Evolutionary conservation across 2,113 vertebrate genomes (phyloP).

Genomic region (Cynocephalus volans): DNA sequence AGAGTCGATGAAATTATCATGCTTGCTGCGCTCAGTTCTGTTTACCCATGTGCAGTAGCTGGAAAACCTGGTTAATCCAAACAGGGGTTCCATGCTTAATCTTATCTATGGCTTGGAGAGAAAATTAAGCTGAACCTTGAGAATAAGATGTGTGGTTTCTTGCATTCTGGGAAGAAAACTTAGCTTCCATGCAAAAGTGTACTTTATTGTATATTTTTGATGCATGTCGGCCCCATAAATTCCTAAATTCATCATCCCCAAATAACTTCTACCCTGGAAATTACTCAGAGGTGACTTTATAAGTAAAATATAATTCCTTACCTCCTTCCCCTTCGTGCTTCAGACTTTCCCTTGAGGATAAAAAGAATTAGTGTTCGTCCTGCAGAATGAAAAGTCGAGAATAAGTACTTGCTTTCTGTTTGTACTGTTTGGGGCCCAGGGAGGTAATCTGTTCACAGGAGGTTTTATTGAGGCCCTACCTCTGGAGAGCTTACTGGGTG

Average conservation of each 20-base stretch:
- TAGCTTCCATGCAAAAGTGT: neutral
- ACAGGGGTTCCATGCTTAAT: accelerated
- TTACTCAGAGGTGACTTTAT: neutral
- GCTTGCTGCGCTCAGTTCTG: neutral
- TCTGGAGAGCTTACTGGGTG: neutral
- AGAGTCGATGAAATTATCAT: neutral
- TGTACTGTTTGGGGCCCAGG: neutral
- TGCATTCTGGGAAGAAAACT: neutral
- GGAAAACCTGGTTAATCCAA: neutral
- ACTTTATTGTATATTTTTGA: neutral
- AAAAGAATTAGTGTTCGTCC: neutral
- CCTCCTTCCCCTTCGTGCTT: neutral
- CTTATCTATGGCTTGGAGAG: neutral
- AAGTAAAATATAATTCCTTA: neutral
- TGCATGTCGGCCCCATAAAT: neutral
- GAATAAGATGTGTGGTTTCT: neutral
- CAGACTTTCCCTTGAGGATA: neutral
- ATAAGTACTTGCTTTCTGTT: neutral
- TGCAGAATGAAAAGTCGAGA: neutral
- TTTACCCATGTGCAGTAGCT: neutral
- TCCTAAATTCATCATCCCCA: neutral
- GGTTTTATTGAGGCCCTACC: neutral
- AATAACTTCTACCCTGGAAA: too few species aligned
- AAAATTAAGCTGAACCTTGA: neutral
- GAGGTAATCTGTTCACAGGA: neutral